Base-by-base conservation (phyloP, 2,113 vertebrate genomes). In the Tympanuchus pallidicinctus region DNA sequence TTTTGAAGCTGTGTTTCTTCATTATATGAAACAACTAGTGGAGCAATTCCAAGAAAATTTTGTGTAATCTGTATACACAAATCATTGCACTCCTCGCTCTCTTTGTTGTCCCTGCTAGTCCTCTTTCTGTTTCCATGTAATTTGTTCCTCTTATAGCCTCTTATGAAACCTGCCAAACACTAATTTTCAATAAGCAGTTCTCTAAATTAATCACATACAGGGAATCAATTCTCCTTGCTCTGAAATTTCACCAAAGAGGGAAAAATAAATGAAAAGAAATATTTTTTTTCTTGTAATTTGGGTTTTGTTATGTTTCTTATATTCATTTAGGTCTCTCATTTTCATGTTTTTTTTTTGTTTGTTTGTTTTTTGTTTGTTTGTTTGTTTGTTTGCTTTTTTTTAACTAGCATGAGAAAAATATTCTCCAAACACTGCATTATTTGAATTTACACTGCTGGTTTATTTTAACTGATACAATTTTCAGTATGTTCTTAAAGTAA, bases 391-490 rank as follows among this genome's bases (percentile, higher is more conserved):
- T 10, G 38, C 9, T 38, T 43, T 88, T 11, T 84, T 91, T 75
- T 59, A 11, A 60, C 32, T 65, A 40, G 1, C 13, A 87, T 82
- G 36, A 48, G 61, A 95, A 11, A 94, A 96, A 95, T 14, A 56
- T 87, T 92, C 87, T 85, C 3, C 67, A 95, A 94, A 94, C 95
- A 97, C 57, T 82, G 36, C 70, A 78, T 85, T 96, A 72, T 96
- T 97, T 96, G 95, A 95, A 93, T 60, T 43, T 15, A 43, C 42
- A 43, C 15, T 76, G 6, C 5, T 7, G 52, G 40, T 89, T 94
- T 74, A 82, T 76, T 92, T 95, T 95, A 88, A 87, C 30, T 56
- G 66, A 83, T 91, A 83, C 21, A 91, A 93, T 92, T 96, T 96
- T 93, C 42, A 79, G 9, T 82, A 82, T 88, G 40, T 65, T 90